Evolutionary conservation across 2,113 vertebrate genomes (phyloP).

Genomic region (Bubo blakistoni): DNA sequence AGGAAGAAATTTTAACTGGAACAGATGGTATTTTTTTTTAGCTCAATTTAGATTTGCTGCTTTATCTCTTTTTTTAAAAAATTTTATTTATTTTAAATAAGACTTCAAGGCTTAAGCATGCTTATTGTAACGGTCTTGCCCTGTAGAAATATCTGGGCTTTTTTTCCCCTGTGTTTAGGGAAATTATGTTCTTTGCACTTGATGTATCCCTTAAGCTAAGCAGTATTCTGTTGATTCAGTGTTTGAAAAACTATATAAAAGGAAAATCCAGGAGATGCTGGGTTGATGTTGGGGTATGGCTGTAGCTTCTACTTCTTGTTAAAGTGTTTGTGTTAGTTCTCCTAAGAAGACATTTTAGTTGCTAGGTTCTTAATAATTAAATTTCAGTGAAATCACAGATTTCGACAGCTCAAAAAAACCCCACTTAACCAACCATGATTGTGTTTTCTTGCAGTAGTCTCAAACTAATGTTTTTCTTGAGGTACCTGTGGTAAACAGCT

Average conservation of each 20-base stretch:
- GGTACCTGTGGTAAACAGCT: neutral
- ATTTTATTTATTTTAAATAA: neutral
- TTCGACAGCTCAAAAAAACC: neutral
- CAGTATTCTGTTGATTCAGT: neutral
- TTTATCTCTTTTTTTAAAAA: neutral
- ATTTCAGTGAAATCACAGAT: neutral
- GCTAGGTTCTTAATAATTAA: neutral
- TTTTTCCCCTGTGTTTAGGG: neutral
- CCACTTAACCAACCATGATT: fast-evolving
- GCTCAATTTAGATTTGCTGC: neutral
- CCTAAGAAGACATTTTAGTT: neutral
- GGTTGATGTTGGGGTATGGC: neutral
- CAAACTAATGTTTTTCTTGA: neutral
- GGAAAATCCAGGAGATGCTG: neutral
- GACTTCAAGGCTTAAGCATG: neutral
- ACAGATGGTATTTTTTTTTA: constrained; percentile 4
- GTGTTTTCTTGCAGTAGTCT: neutral
- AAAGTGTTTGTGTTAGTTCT: neutral
- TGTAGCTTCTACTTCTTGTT: neutral
- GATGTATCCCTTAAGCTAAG: neutral
- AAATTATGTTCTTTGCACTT: neutral
- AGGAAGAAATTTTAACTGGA: neutral
- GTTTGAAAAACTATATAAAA: neutral
- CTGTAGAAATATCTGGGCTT: neutral
- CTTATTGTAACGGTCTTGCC: neutral